A percentile compares a stretch with the other conserved stretches of the same genome.
These are phyloP conservation scores for Hyalella azteca DNA, from an alignment of 2,888 invertebrate genomes.

Conservation along the genomic window DNA sequence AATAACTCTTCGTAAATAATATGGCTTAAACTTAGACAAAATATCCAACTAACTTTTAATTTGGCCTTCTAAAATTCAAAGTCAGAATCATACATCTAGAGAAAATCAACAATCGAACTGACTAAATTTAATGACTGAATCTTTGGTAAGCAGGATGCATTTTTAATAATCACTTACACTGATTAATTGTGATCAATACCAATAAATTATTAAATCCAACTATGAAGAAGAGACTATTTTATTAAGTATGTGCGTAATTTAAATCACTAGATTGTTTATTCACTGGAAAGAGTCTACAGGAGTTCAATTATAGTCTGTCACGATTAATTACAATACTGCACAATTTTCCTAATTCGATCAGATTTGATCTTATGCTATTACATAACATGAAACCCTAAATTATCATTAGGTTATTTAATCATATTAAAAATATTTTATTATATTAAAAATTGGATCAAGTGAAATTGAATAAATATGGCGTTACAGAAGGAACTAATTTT, in stretches of 20 bases:
- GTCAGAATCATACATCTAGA: neutral
- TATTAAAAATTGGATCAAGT: no score
- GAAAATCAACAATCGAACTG: conserved; percentile 11
- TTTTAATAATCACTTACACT: conserved; percentile 26
- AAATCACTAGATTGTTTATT: neutral
- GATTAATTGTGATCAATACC: conserved; percentile 3
- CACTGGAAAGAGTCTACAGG: neutral
- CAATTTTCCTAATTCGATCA: neutral
- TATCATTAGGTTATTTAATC: no score
- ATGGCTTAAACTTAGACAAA: neutral
- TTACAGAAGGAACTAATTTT: no score
- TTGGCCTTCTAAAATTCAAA: neutral
- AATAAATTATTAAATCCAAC: neutral
- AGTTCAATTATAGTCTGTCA: neutral
- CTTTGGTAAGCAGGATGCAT: neutral
- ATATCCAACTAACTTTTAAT: neutral
- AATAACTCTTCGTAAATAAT: neutral
- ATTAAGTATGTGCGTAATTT: no score
- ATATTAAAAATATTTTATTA: no score
- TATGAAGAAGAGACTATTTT: neutral
- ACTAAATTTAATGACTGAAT: conserved; percentile 21
- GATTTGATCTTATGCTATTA: neutral
- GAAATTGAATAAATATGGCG: no score
- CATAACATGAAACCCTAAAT: neutral
- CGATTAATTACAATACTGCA: neutral